Conservation (phyloP, 2,797 vertebrate genomes). For the Crax fasciolata region DNA sequence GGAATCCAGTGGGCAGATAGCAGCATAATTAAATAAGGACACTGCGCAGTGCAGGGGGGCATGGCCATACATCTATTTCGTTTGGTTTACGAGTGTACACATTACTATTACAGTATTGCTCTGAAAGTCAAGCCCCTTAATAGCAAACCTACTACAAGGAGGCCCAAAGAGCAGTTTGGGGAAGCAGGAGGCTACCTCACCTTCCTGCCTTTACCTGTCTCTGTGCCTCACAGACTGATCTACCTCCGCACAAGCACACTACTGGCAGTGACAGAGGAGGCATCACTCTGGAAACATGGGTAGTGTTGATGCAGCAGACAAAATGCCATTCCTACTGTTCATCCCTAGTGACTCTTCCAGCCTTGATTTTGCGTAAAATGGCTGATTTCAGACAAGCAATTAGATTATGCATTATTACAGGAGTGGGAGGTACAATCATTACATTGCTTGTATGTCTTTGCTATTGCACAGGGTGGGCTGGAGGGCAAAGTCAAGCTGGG, state of each 20-base stretch:
- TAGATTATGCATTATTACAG: not conserved
- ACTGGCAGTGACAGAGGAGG: not conserved
- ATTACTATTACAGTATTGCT: not conserved
- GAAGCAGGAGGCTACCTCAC: not conserved
- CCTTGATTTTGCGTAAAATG: not conserved
- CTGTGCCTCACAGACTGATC: not conserved
- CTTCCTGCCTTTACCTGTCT: not conserved
- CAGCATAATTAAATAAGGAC: not conserved
- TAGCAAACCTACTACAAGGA: not conserved
- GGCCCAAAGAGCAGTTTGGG: not conserved
- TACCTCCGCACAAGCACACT: fast-evolving
- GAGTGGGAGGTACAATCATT: not conserved
- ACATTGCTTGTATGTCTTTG: not conserved
- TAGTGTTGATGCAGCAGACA: not conserved
- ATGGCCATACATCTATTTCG: not conserved
- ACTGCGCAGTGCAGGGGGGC: not conserved
- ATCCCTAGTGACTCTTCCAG: not conserved
- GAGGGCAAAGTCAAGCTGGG: not conserved
- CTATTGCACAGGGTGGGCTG: not conserved
- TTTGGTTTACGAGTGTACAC: not conserved
- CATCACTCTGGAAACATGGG: fast-evolving
- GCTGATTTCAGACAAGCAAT: not conserved
- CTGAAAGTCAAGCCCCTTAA: not conserved
- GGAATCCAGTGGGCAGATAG: not conserved
- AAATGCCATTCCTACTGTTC: not conserved